Conservation (phyloP, 2,113 vertebrate genomes). For the Eidolon helvum region DNA sequence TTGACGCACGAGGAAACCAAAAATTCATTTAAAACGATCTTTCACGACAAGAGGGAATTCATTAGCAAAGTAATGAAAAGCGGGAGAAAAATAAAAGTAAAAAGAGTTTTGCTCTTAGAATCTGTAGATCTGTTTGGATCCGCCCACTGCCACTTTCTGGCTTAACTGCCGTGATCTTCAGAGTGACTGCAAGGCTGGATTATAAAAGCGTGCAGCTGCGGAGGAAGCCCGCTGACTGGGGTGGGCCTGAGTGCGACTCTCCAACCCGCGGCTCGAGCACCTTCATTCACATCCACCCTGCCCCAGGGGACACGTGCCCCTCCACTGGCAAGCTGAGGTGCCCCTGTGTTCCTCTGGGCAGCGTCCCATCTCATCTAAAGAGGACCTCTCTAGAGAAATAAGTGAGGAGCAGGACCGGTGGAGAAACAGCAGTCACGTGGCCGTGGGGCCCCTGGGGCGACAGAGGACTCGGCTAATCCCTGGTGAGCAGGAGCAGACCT, state of each 20-base stretch:
- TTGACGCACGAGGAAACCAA: not conserved
- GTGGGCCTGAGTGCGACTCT: accelerated
- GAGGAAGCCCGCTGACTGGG: too few species aligned
- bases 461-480: accelerated
- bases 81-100: not conserved
- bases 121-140: not conserved
- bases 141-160: not conserved
- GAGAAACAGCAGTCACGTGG: not conserved
- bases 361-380: not conserved
- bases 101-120: not conserved
- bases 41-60: not conserved
- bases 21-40: not conserved
- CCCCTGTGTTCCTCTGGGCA: not conserved
- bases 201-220: accelerated
- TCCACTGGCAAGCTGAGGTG: not conserved
- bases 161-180: not conserved
- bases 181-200: not conserved
- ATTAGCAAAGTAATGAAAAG: not conserved
- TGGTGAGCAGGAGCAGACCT: too few species aligned
- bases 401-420: not conserved
- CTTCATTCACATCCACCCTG: too few species aligned
- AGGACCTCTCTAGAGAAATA: not conserved
- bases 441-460: too few species aligned
- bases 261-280: accelerated
- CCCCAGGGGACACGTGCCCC: not conserved